Evolutionary conservation across 2,113 vertebrate species (phyloP).

Genomic region (Catharus minimus): DNA sequence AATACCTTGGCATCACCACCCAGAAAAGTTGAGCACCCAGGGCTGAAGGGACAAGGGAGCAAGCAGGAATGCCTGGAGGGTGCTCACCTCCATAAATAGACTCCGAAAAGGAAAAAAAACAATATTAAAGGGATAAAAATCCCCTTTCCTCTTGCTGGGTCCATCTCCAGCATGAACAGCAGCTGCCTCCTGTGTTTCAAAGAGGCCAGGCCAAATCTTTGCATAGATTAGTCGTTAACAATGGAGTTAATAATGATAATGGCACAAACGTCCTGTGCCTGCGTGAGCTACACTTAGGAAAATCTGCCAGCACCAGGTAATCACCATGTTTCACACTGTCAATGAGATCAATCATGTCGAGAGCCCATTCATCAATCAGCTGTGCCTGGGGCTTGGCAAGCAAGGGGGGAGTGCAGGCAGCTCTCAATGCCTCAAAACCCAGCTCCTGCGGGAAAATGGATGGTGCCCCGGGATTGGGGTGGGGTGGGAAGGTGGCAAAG

Average conservation of each 20-base stretch:
- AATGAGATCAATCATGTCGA: slow-evolving; percentile 39
- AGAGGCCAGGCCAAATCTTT: background rate
- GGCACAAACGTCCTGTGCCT: slow-evolving; percentile 12
- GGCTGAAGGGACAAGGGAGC: background rate
- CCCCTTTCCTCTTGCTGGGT: background rate
- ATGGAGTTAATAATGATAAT: slow-evolving; percentile 46
- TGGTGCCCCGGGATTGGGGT: rapidly evolving
- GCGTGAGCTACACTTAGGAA: slow-evolving; percentile 4
- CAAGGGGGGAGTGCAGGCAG: background rate
- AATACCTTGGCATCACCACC: background rate
- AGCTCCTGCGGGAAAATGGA: background rate
- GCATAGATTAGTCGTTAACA: slow-evolving; percentile 24
- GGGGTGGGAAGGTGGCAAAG: background rate
- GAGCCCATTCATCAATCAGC: slow-evolving; percentile 36
- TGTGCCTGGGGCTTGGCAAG: background rate
- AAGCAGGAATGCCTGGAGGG: background rate
- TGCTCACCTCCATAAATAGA: background rate
- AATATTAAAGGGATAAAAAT: background rate
- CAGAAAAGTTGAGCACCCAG: background rate
- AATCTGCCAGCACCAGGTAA: slow-evolving; percentile 29
- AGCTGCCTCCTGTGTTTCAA: rapidly evolving
- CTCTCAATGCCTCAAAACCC: background rate
- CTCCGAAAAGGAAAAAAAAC: background rate
- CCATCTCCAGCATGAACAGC: rapidly evolving
- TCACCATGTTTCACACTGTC: background rate